Conservation (phyloP, 1,140 invertebrate genomes). For the Mercenaria mercenaria region DNA sequence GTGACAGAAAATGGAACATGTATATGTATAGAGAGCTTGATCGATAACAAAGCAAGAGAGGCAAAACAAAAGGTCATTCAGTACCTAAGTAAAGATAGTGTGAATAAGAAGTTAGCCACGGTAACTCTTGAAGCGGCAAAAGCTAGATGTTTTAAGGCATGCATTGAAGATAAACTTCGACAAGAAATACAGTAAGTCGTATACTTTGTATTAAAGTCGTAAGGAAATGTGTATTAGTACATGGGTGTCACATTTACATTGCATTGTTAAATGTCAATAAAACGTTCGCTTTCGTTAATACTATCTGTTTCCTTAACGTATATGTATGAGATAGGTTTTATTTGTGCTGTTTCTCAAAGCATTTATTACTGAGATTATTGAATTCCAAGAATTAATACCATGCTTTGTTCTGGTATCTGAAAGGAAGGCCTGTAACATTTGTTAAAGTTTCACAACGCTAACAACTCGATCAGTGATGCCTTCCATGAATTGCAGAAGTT, state of each 20-base stretch:
- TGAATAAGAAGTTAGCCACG: neutral
- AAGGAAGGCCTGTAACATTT: too few species aligned
- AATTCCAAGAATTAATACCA: too few species aligned
- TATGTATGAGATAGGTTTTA: too few species aligned
- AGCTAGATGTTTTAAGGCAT: neutral
- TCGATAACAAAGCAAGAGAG: neutral
- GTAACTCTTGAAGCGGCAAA: neutral
- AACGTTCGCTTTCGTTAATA: neutral
- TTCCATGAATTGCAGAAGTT: too few species aligned
- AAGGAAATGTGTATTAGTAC: neutral
- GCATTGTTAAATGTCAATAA: neutral
- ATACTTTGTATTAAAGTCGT: too few species aligned
- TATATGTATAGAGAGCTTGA: neutral
- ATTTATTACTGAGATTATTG: too few species aligned
- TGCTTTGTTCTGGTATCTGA: too few species aligned
- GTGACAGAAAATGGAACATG: neutral
- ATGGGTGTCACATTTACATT: neutral
- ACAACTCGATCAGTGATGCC: too few species aligned
- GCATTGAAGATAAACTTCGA: neutral
- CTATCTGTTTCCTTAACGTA: neutral
- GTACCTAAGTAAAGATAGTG: neutral
- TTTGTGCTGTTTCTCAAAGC: too few species aligned
- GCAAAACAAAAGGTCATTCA: neutral
- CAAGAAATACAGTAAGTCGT: neutral
- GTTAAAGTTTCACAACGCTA: too few species aligned